Conservation (phyloP, 2,888 invertebrate species). For the Machimus rusticus region DNA sequence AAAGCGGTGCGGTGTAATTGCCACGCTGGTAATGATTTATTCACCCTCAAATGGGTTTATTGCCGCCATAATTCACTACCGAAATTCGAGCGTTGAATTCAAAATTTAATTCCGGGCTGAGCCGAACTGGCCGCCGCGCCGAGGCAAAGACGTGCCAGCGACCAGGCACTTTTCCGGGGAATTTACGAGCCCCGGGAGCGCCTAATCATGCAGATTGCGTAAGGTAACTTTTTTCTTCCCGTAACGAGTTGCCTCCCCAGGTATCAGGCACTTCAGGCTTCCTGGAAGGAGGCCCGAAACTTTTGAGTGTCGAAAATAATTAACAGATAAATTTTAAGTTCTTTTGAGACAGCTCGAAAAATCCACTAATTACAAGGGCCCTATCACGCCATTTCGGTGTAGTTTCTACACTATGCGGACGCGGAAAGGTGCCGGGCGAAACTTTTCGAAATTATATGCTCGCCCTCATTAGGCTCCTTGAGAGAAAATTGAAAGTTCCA, state of each 20-base stretch:
- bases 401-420: not conserved
- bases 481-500: conserved; percentile 9
- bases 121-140: not conserved
- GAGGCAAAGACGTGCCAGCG: not conserved
- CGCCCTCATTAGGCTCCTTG: conserved; percentile 12
- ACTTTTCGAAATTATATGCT: not conserved
- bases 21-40: conserved; percentile 13
- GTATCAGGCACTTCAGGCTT: not conserved
- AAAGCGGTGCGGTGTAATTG: not conserved
- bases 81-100: conserved; percentile 22
- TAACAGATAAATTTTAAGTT: conserved; percentile 18
- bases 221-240: not conserved
- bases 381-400: not conserved
- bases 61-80: conserved; percentile 23
- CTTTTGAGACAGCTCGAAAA: not conserved
- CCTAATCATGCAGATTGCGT: conserved; percentile 32
- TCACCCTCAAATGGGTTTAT: conserved; percentile 30
- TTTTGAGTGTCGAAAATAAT: conserved; percentile 8
- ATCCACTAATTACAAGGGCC: not conserved
- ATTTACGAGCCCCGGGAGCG: not conserved
- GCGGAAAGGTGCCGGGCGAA: not conserved
- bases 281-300: not conserved
- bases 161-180: not conserved
- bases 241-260: not conserved
- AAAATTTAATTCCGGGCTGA: conserved; percentile 11